Conservation (phyloP, 2,113 vertebrate species). For the Oostethus manadensis region DNA sequence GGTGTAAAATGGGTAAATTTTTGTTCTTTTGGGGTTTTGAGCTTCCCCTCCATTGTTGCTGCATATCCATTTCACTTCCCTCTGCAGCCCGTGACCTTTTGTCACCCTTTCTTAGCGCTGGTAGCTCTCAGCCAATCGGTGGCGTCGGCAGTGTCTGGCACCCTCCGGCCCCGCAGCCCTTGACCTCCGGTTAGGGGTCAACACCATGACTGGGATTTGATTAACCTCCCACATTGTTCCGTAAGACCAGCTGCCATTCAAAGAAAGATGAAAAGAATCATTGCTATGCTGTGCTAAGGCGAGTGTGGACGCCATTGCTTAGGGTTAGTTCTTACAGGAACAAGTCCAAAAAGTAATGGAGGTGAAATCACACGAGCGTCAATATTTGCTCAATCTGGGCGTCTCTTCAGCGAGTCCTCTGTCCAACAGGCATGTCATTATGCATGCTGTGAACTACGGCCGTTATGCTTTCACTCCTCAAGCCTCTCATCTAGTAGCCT, state of each 20-base stretch:
- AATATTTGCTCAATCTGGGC: constrained; percentile 52
- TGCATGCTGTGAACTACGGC: constrained; percentile 42
- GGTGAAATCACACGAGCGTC: constrained; percentile 38
- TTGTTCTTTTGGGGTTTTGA: constrained; percentile 10
- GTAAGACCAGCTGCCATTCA: constrained; percentile 47
- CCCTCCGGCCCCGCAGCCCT: constrained; percentile 47
- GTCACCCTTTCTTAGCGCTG: constrained; percentile 32
- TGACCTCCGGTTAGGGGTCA: constrained; percentile 55
- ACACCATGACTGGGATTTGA: constrained; percentile 66
- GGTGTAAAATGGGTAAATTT: too few relatives aligned
- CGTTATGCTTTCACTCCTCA: constrained; percentile 46
- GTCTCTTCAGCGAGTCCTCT: constrained; percentile 9
- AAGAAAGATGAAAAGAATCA: too few relatives aligned
- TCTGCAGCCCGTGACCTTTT: constrained; percentile 40
- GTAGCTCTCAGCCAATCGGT: constrained; percentile 47
- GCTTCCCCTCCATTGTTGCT: constrained; percentile 33
- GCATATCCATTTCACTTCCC: constrained; percentile 46
- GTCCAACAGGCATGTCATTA: constrained; percentile 55
- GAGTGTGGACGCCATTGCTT: background rate
- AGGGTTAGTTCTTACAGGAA: background rate
- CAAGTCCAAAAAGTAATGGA: constrained; percentile 36
- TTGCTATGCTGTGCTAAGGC: background rate
- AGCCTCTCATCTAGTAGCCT: constrained; percentile 23
- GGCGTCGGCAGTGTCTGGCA: constrained; percentile 30
- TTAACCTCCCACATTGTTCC: constrained; percentile 63